A percentile compares a stretch with the other conserved stretches of the same genome.
Evolutionary conservation across 2,888 invertebrate species (phyloP).

Genomic region (Nomada lathburiana): DNA sequence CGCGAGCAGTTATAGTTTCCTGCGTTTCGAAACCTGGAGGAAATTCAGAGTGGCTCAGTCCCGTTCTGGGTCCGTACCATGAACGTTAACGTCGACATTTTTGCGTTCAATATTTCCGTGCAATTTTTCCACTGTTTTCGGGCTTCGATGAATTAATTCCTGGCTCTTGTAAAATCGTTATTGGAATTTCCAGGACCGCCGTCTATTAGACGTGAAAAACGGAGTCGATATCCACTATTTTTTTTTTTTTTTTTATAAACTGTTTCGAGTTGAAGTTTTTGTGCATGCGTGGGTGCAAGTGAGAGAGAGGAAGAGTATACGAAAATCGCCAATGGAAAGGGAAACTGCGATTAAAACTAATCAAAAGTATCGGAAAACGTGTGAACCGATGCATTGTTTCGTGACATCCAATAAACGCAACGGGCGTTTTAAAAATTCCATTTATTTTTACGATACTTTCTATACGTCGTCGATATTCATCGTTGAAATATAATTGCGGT

Average conservation of each 20-base stretch:
- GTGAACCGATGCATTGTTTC: background rate
- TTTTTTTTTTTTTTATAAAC: too few species aligned
- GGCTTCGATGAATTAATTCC: too few species aligned
- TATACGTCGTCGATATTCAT: background rate
- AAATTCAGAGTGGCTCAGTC: constrained; percentile 22
- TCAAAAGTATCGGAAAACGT: constrained; percentile 14
- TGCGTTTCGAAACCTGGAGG: constrained; percentile 6
- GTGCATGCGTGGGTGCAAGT: too few species aligned
- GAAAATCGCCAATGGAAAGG: background rate
- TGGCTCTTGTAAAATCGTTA: too few species aligned
- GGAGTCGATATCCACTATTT: too few species aligned
- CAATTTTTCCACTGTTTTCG: background rate
- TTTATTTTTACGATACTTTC: background rate
- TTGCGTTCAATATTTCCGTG: background rate
- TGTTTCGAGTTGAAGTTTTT: too few species aligned
- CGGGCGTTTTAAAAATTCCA: constrained; percentile 16
- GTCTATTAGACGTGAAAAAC: too few species aligned
- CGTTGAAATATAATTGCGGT: background rate
- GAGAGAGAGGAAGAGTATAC: too few species aligned
- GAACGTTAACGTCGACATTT: constrained; percentile 7
- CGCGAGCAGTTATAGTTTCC: constrained; percentile 34
- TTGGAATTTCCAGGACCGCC: too few species aligned
- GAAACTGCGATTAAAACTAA: constrained; percentile 8
- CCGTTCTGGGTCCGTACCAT: background rate
- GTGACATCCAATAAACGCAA: background rate